Base-by-base conservation (phyloP, 2,888 invertebrate species). In the Eueremaeus valkanovi region DNA sequence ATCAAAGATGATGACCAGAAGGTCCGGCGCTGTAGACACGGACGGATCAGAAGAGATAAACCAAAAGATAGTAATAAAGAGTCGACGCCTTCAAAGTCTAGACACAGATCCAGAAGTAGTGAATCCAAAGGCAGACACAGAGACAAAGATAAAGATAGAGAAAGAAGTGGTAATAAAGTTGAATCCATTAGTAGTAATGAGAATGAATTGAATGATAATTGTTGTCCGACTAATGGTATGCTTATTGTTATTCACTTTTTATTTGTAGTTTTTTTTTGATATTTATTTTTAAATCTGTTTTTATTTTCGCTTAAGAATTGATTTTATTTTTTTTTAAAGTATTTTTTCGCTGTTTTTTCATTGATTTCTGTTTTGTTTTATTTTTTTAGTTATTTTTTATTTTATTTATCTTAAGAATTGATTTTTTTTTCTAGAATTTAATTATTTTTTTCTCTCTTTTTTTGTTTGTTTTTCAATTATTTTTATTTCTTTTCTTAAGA, bases 1-100 rank as follows among this genome's bases (percentile, higher is more conserved):
- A 87, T 88, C 45, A 83, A 86, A 40, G 88, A 87, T 81, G 85
- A 85, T 78, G 79, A 49, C 18, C 21, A 40, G 68, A 74, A 74
- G 45, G 55, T 74, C 1, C 42, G 68, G n/a, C 27, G 40, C 31
- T 74, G 74, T 51, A 74, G 66, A 42, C 74, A 74, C 29, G 74
- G 74, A 36, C 6, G 70, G n/a, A 29, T 61, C 33, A 3, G 36
- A 29, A 63, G 58, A 27, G 45, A 63, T 27, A 68, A 45, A 13
- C 5, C 42, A 21, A 68, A 33, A 29, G 21, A 18, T 27, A 40
- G 16, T n/a, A 18, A 18, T 27, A 66, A 29, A 70, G 36, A 45
- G n/a, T n/a, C 2, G 40, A 27, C 11, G n/a, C 3, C 31, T 8
- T 55, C 61, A 2, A 61, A 31, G 55, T 45, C 16, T 8, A 55